Base-by-base conservation (phyloP, 1,140 invertebrate species). In the Mesaphorura yosii region DNA sequence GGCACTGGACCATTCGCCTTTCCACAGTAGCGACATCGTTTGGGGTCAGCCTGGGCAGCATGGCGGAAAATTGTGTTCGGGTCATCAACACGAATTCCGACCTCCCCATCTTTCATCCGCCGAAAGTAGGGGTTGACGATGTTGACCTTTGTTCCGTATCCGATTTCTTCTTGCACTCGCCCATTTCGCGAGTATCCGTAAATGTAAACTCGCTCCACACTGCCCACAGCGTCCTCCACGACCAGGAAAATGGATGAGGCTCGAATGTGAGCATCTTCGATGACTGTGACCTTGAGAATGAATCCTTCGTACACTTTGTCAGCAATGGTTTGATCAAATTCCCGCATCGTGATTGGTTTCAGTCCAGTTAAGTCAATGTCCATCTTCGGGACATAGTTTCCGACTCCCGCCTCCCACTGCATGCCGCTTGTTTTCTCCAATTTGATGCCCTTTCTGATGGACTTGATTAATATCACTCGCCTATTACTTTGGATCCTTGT, bases 81-180 rank as follows among this genome's bases (percentile, higher is more conserved):
- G n/a, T 58, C 52, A 27, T 58, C 52, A 2, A 58, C 53, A 0
- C 45, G 45, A 55, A 58, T 49, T 0, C 12, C 51, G 1, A 42
- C 0, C 40, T 20, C 17, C 2, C 15, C 27, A 14, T 55, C 57
- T 37, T 10, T 0, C n/a, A n/a, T n/a, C n/a, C n/a, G n/a, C 25
- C 48, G 27, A 25, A 52, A 42, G 31, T 57, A 57, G 3, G 54
- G 58, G 26, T 59, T 53, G 2, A 57, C 27, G 19, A 59, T 44
- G 2, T 23, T 53, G 14, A 59, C 22, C 20, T 26, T 20, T 20
- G 29, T 38, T n/a, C 54, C 58, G 51, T 41, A 53, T 14, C 45
- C 38, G 23, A 59, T 14, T 2, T 17, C 25, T 22, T 53, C 29
- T 29, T 42, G 45, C 10, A 27, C 17, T 27, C 14, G 37, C 23